These are phyloP conservation scores for Petroica traversi DNA, from an alignment of 2,113 vertebrate genomes.

Conservation along the genomic window DNA sequence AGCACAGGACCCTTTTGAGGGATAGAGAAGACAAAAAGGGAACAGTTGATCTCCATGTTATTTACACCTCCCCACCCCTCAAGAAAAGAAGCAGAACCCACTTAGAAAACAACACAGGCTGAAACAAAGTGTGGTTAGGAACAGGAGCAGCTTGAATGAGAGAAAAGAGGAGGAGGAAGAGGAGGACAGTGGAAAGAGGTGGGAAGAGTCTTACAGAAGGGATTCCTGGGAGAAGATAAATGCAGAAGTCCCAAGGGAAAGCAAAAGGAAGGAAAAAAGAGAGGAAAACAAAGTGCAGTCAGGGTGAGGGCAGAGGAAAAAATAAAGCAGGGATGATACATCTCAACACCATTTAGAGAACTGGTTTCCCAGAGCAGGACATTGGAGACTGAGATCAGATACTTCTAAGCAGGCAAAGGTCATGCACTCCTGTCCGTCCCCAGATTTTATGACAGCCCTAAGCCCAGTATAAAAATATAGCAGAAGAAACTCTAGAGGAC, in stretches of 20 bases:
- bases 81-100: background rate
- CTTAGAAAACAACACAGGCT: background rate
- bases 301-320: background rate
- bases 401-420: background rate
- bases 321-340: background rate
- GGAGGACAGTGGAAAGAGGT: background rate
- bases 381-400: background rate
- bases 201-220: slow-evolving; percentile 22
- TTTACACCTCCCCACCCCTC: background rate
- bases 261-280: slow-evolving; percentile 12
- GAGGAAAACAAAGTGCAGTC: slow-evolving; percentile 5
- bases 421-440: background rate
- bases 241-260: slow-evolving; percentile 39
- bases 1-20: background rate
- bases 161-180: slow-evolving; percentile 15
- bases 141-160: background rate
- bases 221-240: slow-evolving; percentile 40
- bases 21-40: background rate
- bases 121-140: background rate
- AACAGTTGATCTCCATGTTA: background rate
- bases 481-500: background rate
- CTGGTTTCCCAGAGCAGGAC: background rate
- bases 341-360: background rate
- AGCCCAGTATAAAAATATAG: background rate
- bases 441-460: background rate